Evolutionary conservation across 2,888 invertebrate genomes (phyloP), one percentile per base, ranked within the genome.

Genomic region (Leptopilina myrica): DNA sequence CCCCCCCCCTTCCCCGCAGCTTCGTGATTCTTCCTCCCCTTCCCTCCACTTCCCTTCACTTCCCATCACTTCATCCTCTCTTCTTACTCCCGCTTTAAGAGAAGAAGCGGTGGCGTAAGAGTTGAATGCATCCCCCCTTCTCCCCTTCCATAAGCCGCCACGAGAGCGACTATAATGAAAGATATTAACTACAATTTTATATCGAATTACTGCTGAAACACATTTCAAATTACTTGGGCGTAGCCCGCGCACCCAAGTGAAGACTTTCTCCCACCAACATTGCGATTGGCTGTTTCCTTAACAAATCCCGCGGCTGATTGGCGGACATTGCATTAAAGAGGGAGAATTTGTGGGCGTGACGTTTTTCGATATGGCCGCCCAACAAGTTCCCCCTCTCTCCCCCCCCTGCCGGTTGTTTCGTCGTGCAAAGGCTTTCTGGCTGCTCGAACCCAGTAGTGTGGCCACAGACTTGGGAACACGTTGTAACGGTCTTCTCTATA

Each of bases 111-210:
- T 73, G 33, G 40, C 73, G 15, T 73, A 73, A 73, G 73, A 73
- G 73, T 33, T 56, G 53, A 73, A 73, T 66, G 11, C 40, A 53
- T 5, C 76, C 83, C 62, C 79, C 77, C 76, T 20, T 1, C 81
- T 69, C 75, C 15, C n/a, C 15, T 8, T 43, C 43, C 43, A 43
- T 67, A 49, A 56, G 76, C 76, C 80, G 76, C 81, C 62, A 56
- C 59, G 73, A 76, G 79, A 66, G 83, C 84, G 86, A 87, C 89
- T 89, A 88, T 91, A 90, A 91, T 90, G 91, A 91, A 92, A 90
- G 91, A 91, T 90, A 91, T 91, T 91, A 92, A 91, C 90, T 91
- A 90, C 90, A 91, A 91, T 92, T 91, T 92, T 91, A 91, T 92
- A 91, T 91, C 91, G 90, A 91, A 92, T 92, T 91, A 92, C 91